Percentiles rank a stretch among this genome's conserved stretches.
Conservation (phyloP, 2,888 invertebrate species). For the Lycia hirtaria region DNA sequence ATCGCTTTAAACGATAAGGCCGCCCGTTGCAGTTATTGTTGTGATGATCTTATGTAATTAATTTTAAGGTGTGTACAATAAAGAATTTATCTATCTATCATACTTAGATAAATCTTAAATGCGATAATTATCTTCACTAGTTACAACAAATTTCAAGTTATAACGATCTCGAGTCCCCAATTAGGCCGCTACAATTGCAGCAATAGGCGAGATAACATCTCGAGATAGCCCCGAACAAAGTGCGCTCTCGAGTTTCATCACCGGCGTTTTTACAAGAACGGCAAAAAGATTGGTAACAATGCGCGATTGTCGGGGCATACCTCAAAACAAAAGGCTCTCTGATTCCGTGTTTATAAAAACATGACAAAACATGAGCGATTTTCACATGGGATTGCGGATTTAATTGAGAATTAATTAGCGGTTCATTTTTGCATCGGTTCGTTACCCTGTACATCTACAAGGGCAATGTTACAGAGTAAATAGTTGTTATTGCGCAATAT, state of each 20-base stretch:
- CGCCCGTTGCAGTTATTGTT: no score
- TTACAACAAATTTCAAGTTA: not conserved
- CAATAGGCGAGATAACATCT: conserved; percentile 18
- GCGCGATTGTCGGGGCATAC: conserved; percentile 46
- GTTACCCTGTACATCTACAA: conserved; percentile 3
- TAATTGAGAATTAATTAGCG: conserved; percentile 35
- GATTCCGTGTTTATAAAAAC: conserved; percentile 52
- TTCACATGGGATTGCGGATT: conserved; percentile 37
- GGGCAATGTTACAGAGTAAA: not conserved
- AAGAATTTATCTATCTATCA: no score
- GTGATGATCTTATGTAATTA: no score
- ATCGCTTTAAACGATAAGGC: no score
- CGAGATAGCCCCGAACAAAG: conserved; percentile 8
- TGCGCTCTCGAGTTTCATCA: conserved; percentile 13
- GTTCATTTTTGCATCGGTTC: conserved; percentile 25
- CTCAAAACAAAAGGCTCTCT: conserved; percentile 51
- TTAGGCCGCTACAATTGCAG: conserved; percentile 16
- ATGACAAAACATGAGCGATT: conserved; percentile 22
- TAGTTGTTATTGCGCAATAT: not conserved
- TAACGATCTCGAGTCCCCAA: not conserved
- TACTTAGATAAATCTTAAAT: not conserved
- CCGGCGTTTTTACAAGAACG: conserved; percentile 18
- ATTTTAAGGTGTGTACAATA: no score
- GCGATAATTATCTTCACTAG: conserved; percentile 7
- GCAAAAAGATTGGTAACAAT: conserved; percentile 49